phyloP scores from a whole-genome alignment of 2,113 vertebrate species.

The Sceloporus undulatus region DNA sequence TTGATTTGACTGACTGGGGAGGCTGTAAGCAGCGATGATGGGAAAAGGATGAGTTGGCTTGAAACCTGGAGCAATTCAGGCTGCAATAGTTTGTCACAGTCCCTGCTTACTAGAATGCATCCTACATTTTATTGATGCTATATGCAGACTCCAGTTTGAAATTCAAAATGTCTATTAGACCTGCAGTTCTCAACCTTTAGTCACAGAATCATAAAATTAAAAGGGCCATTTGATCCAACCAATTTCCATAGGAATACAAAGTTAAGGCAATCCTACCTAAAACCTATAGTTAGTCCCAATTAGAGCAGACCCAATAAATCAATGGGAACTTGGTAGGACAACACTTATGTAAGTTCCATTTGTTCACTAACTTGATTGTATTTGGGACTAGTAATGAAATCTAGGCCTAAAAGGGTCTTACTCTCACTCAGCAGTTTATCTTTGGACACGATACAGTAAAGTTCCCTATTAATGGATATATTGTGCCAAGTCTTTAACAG shows the following conservation, averaged over 20 bases:
- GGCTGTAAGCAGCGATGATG: not conserved
- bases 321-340: too few species aligned
- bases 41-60: not conserved
- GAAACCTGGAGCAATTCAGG: not conserved
- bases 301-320: too few species aligned
- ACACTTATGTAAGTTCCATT: too few species aligned
- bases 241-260: too few species aligned
- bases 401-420: not conserved
- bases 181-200: too few species aligned
- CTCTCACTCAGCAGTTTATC: not conserved
- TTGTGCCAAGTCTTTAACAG: not conserved
- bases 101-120: not conserved
- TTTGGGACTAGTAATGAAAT: too few species aligned
- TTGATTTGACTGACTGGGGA: not conserved
- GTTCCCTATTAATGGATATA: not conserved
- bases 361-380: too few species aligned
- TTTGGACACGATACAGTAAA: not conserved
- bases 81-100: not conserved
- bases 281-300: too few species aligned
- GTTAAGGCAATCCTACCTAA: too few species aligned
- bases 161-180: not conserved
- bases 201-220: too few species aligned
- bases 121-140: not conserved
- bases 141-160: not conserved
- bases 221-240: too few species aligned